Base-by-base conservation (phyloP, 1,140 invertebrate genomes). In the Augochlora pura region DNA sequence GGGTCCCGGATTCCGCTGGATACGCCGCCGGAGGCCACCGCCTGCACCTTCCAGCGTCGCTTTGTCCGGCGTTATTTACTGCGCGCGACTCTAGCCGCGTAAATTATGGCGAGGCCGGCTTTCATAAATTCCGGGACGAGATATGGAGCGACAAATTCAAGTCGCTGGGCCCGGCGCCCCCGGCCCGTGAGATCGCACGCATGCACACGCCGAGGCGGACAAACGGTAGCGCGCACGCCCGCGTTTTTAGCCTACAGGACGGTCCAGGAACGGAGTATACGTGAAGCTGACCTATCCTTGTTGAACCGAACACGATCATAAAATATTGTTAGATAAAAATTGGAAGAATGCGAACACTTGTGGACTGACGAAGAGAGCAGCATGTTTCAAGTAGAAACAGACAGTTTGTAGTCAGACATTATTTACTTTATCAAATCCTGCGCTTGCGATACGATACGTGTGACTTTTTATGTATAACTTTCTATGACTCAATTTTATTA, bases 91-190 rank as follows among this genome's bases (percentile, higher is more conserved):
- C 64, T 72, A 79, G 70, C 69, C 81, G 85, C 77, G 88, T 89
- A 88, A 89, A 87, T 89, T 88, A 89, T 88, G 80, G 87, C 82
- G 77, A 77, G 74, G 69, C 72, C 82, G 82, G 76, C 81, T 87
- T 89, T 89, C 88, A 89, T 89, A 89, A 89, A 89, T 89, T 87
- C 79, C 73, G n/a, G 38, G 76, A 81, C 82, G 84, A 88, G 88
- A 89, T 89, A 89, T 88, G 88, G 88, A 88, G 87, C 88, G 88
- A 88, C 88, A 89, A 89, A 89, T 89, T 89, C 86, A 87, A 87
- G 84, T 89, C 87, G 80, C 78, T 71, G 86, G 82, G 63, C 79
- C 84, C 46, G 81, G 83, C 82, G 83, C 77, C 73, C 84, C 73
- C 84, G 23, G 84, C 52, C 81, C 69, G 75, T 69, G 67, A 46